Base-by-base conservation (phyloP, 2,113 vertebrate genomes). In the Typhlomys cinereus region DNA sequence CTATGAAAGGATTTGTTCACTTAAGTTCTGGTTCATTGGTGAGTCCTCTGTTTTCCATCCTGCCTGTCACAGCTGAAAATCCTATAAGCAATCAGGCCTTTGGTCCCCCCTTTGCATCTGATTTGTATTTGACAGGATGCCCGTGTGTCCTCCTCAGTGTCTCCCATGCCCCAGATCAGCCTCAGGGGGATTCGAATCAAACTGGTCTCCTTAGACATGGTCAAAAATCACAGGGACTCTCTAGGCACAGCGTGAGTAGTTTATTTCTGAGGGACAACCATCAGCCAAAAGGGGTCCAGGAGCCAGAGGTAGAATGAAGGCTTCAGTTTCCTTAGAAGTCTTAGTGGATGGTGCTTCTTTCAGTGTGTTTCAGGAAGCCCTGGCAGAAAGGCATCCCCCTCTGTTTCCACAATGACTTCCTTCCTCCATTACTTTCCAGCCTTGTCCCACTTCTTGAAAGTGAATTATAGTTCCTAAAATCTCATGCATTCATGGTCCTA, bases 111-210 rank as follows among this genome's bases (percentile, higher is more conserved):
- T 36, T 7, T 54, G 17, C 7, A 54, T 14, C 23, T 18, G 2
- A 14, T 46, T 39, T 13, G 34, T 4, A 44, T 5, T 21, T 2
- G n/a, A 39, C 1, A 36, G 17, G 31, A 15, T 21, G 12, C 3
- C 10, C 34, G 29, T 39, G 46, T 14, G 2, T 0, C 34, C 20
- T 7, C 29, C 78, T 34, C 4, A 13, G 0, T 18, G 4, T 3
- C 61, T 41, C 41, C 23, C 25, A 44, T 11, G 7, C 5, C 1
- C 9, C 10, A 70, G 27, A 85, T 31, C 48, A 61, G 34, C 52
- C n/a, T 62, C 54, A 57, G 34, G 67, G 34, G 2, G 6, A 74
- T 8, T n/a, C 18, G 29, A 29, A 46, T 52, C 54, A n/a, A 57
- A n/a, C 50, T 61, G 21, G n/a, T 39, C n/a, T 5, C 21, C 23